These are phyloP conservation scores for Cryptotermes secundus DNA, from an alignment of 1,140 invertebrate species.

Conservation along the genomic window DNA sequence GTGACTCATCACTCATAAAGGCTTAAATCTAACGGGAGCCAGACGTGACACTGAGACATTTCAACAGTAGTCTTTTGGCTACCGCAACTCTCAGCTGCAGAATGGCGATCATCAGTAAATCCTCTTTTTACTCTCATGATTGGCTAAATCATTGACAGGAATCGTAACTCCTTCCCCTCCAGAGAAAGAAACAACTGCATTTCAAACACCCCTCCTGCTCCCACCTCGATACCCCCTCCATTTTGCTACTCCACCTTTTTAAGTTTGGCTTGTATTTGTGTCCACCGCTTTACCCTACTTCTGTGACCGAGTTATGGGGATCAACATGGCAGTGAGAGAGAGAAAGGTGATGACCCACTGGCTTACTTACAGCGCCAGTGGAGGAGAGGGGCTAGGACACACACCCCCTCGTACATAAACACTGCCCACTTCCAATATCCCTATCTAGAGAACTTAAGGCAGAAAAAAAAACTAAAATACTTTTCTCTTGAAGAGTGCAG, in stretches of 20 bases:
- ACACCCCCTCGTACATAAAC: conserved; percentile 24
- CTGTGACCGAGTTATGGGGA: neutral
- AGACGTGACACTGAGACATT: neutral
- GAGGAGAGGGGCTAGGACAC: neutral
- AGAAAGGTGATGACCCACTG: conserved; percentile 20
- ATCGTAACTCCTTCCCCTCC: neutral
- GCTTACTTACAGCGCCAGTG: neutral
- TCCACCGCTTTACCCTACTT: neutral
- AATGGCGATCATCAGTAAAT: neutral
- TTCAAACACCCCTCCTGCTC: neutral
- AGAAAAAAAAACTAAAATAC: neutral
- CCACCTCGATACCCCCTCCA: neutral
- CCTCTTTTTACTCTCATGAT: neutral
- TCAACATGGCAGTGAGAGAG: neutral
- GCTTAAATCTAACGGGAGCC: neutral
- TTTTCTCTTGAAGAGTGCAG: neutral
- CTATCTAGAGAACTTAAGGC: neutral
- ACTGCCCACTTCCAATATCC: neutral
- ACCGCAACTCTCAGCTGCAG: no score
- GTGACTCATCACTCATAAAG: neutral
- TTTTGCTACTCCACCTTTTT: neutral
- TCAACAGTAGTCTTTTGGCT: neutral
- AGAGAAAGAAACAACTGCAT: neutral
- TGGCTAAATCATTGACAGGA: neutral
- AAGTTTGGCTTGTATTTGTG: neutral